Conservation (phyloP, 2,113 vertebrate genomes). For the Melanerpes aurifrons region DNA sequence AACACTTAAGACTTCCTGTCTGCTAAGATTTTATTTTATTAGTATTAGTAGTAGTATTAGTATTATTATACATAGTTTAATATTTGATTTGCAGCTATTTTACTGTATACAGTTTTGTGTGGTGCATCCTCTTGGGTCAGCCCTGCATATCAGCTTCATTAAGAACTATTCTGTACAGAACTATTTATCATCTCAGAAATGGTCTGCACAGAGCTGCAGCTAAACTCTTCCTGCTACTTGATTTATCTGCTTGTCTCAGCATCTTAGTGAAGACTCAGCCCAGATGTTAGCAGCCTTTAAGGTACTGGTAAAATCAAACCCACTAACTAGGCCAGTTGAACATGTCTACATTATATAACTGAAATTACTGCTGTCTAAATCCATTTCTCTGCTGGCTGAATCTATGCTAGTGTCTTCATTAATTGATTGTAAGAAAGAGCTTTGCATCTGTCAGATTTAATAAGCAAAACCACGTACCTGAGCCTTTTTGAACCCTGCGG, state of each 20-base stretch:
- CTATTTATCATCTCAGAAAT: background rate
- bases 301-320: background rate
- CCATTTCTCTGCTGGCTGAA: background rate
- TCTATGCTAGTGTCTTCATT: background rate
- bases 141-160: background rate
- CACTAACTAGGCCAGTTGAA: background rate
- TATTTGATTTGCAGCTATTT: background rate
- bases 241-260: background rate
- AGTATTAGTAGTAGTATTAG: background rate
- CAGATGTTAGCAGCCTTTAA: background rate
- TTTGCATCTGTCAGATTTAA: background rate
- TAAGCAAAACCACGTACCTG: background rate
- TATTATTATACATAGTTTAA: background rate
- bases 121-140: background rate
- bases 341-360: background rate
- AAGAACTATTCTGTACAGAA: background rate
- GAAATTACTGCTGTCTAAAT: background rate
- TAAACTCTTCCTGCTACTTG: background rate
- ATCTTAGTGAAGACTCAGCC: background rate
- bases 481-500: background rate
- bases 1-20: background rate
- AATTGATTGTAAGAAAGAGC: background rate
- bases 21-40: background rate
- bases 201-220: background rate
- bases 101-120: background rate